Base-by-base conservation (phyloP, 2,113 vertebrate species). In the Percina caprodes region DNA sequence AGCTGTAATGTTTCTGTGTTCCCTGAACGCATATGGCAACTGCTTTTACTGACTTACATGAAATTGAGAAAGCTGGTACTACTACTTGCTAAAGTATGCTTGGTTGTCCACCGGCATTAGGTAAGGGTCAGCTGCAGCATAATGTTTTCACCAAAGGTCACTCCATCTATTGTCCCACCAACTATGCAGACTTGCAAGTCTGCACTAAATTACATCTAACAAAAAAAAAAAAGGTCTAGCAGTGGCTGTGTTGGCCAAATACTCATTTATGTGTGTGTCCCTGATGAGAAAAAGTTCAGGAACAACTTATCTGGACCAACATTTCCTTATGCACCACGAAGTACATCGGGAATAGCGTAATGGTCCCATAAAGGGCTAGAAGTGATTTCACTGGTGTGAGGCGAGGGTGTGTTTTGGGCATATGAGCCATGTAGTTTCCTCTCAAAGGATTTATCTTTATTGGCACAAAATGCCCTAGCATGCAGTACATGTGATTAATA, bases 301-400 rank as follows among this genome's bases (percentile, higher is more conserved):
- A 82, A 48, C 42, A 71, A 68, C 11, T 69, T n/a, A 78, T 73
- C 33, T 48, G 46, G n/a, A 74, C 19, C 48, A 70, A 63, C 61
- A 45, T 65, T 42, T 77, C 39, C 63, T 69, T 15, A 60, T 56
- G 30, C 23, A n/a, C 65, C 72, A 49, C 80, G 73, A 49, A 79
- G 59, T 49, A 11, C 46, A 66, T 24, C 2, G 30, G 61, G 69
- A 78, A 55, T 42, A 63, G 24, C 42, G 51, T 2, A 48, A 56
- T 48, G 19, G 49, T 52, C 52, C 48, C 42, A n/a, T 75, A 49
- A 54, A 60, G 26, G 14, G 69, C 35, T 45, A 49, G 5, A 69
- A 65, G 71, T 74, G 73, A 85, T 79, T 79, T 75, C 74, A 72
- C 59, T 54, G 69, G 54, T 69, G 55, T 61, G 63, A 78, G 45